Evolutionary conservation across 2,888 invertebrate species (phyloP), one percentile per base, ranked within the genome.

Genomic region (Acronicta aceris): DNA sequence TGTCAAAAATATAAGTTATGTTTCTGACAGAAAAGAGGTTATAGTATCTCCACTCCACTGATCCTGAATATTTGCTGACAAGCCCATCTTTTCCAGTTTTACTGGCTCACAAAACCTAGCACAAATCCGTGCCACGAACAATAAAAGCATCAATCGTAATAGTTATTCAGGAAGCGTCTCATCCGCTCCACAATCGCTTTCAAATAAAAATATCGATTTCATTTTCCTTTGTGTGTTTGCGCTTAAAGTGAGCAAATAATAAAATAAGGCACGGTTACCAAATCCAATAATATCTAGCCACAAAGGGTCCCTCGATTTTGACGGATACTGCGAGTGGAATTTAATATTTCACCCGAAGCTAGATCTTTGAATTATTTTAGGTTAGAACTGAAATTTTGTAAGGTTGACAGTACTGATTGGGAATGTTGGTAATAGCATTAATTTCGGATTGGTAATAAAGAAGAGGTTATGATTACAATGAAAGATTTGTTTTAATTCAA

Each of bases 231-330:
- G 82, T 81, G 80, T 82, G 76, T 76, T 83, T 81, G 75, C 64
- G 66, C 75, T 80, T 76, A 78, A 82, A 84, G 75, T 83, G 80
- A 74, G 74, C 76, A 82, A 82, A 82, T 77, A 83, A 84, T 81
- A 81, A 81, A 85, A 84, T 81, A 82, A 81, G 81, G 79, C 75
- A 75, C 76, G 77, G 74, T 78, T 82, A 76, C 82, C 74, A 81
- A 87, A 88, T 86, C 86, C 82, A 89, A 89, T 86, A 85, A 86
- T 81, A 84, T 78, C 74, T 59, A 50, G 48, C 47, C 83, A 85
- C 83, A 86, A 87, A 83, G 78, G 80, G 72, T 58, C 78, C 15
- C 74, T 65, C 77, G 72, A 81, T 85, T 81, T 80, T 86, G 85
- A 84, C 83, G 83, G 80, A 84, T 80, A 79, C 84, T 83, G 77